Conservation (phyloP, 2,888 invertebrate genomes). For the Microdon myrmicae region DNA sequence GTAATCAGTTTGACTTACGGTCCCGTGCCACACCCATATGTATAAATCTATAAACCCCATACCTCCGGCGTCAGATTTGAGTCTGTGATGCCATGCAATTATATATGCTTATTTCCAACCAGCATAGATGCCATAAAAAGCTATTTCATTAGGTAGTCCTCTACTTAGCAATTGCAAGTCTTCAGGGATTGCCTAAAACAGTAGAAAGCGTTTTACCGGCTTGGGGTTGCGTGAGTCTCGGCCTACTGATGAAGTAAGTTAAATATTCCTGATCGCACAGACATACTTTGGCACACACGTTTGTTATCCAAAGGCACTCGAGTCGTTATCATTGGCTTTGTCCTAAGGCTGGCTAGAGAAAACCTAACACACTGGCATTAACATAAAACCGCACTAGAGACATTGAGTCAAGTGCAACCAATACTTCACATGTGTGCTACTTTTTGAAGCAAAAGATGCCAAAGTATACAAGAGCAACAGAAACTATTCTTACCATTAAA, state of each 20-base stretch:
- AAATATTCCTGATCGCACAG: slow-evolving; percentile 32
- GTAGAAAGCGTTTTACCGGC: too few species aligned
- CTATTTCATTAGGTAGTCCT: too few species aligned
- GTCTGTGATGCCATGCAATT: too few species aligned
- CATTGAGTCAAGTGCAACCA: slow-evolving; percentile 45
- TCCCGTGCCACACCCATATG: too few species aligned
- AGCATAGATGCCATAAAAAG: too few species aligned
- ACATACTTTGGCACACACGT: slow-evolving; percentile 39
- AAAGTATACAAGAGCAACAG: slow-evolving; percentile 10
- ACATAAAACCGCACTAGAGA: slow-evolving; percentile 1
- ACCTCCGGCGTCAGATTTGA: too few species aligned
- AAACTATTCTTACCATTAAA: neutral
- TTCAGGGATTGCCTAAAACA: too few species aligned
- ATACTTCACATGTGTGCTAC: slow-evolving; percentile 46
- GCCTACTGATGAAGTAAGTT: slow-evolving; percentile 32
- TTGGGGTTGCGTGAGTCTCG: too few species aligned
- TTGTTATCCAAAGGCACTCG: slow-evolving; percentile 46
- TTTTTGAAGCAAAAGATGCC: slow-evolving; percentile 23
- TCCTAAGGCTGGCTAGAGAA: slow-evolving; percentile 33
- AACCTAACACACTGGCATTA: slow-evolving; percentile 4
- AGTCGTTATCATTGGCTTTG: slow-evolving; percentile 34
- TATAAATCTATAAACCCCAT: too few species aligned
- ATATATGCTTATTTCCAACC: too few species aligned
- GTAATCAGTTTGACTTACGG: too few species aligned
- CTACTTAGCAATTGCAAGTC: too few species aligned